These are phyloP conservation scores for Caenorhabditis briggsae DNA, from an alignment of 1,140 invertebrate genomes.

Conservation along the genomic window DNA sequence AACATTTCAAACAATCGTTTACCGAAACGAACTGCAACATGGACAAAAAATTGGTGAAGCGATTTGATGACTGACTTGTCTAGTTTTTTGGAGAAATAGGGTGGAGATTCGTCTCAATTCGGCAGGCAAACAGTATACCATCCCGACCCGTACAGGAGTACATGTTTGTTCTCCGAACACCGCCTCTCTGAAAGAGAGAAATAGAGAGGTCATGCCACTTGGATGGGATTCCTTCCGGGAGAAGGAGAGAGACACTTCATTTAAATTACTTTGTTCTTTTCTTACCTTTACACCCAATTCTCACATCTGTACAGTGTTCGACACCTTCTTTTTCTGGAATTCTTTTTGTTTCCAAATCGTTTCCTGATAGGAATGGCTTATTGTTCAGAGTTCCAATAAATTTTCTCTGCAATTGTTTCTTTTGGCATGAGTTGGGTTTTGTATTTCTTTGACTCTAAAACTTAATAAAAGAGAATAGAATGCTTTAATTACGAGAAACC, in stretches of 20 bases:
- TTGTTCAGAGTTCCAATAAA: background rate
- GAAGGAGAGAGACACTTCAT: slow-evolving; percentile 10
- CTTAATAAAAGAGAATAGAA: too few relatives aligned
- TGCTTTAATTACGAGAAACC: background rate
- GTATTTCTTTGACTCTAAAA: too few relatives aligned
- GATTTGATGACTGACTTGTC: slow-evolving; percentile 48
- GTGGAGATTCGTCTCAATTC: slow-evolving; percentile 43
- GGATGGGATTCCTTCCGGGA: background rate
- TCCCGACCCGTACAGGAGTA: slow-evolving; percentile 41
- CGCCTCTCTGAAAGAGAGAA: slow-evolving; percentile 33
- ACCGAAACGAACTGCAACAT: slow-evolving; percentile 28
- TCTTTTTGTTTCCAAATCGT: background rate
- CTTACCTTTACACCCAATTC: background rate
- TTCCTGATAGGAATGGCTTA: background rate
- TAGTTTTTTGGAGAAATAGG: slow-evolving; percentile 25
- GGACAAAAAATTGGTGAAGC: slow-evolving; percentile 16
- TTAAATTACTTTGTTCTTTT: slow-evolving; percentile 33
- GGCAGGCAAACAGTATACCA: slow-evolving; percentile 31
- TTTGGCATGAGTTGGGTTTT: background rate
- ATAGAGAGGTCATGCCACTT: slow-evolving; percentile 23
- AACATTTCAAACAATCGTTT: slow-evolving; percentile 37
- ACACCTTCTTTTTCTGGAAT: slow-evolving; percentile 9
- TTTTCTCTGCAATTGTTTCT: background rate
- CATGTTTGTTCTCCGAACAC: slow-evolving; percentile 39
- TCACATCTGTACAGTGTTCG: background rate